Evolutionary conservation across 2,888 invertebrate species (phyloP), one percentile per base, ranked within the genome.

Genomic region (Cephonodes hylas): DNA sequence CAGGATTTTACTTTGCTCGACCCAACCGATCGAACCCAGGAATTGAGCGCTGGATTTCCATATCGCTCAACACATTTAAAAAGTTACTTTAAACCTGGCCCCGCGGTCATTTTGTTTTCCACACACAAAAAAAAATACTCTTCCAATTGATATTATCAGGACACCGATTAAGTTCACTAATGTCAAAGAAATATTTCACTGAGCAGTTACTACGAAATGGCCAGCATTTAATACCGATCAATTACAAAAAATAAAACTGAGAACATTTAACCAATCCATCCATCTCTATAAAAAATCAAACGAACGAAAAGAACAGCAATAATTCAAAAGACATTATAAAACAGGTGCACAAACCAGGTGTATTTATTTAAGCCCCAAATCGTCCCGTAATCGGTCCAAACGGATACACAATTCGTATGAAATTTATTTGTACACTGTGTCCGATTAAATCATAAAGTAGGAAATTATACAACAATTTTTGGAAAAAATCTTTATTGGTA

Each of bases 271-370:
- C 7, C n/a, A 15, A 4, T 10, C 42, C 42, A 57, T 27, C 59
- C n/a, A 61, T 75, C 76, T 64, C 70, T 67, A n/a, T 74, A 63
- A 67, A 62, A n/a, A 66, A 42, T 4, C n/a, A 3, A 1, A 60
- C 27, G 70, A 62, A 65, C 63, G 69, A 74, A 66, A 63, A 69
- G 68, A 71, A 71, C 61, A 58, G 7, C 42, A 65, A 53, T 53
- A 53, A 61, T 44, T 65, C 60, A 65, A 72, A 66, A 68, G 68
- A 72, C 67, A 63, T 31, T 31, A 65, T 66, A 66, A 72, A 73
- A 83, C 84, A 85, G 84, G 81, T 85, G 84, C 71, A 59, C 62
- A 67, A 61, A 66, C 66, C 87, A 88, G 87, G 85, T 88, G 87
- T 84, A 75, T 85, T 86, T 85, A 79, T 80, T 81, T 79, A 81